These are phyloP conservation scores for Bujurquina vittata DNA, from an alignment of 2,113 vertebrate genomes.

Conservation along the genomic window DNA sequence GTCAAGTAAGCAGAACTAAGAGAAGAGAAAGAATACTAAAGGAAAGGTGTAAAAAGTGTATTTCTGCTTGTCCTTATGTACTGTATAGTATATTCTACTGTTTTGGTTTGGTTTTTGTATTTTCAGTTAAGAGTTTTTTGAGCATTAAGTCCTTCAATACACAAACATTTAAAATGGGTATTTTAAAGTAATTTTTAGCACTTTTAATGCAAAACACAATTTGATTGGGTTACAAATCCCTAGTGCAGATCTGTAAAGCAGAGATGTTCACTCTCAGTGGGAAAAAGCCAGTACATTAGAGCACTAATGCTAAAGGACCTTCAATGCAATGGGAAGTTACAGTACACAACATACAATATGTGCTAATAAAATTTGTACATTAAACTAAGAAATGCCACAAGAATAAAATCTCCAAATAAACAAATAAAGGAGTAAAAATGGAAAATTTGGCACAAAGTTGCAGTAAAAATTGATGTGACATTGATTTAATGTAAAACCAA, in stretches of 20 bases:
- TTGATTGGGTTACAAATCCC: not conserved
- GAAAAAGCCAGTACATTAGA: not conserved
- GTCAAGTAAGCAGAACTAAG: no score
- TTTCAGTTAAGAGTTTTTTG: no score
- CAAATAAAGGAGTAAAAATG: not conserved
- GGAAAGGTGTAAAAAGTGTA: no score
- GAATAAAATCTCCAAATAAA: no score
- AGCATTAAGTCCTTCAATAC: no score
- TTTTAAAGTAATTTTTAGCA: not conserved
- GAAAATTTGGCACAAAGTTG: not conserved
- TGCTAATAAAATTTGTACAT: not conserved
- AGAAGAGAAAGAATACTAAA: no score
- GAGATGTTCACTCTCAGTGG: not conserved
- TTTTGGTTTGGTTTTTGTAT: no score
- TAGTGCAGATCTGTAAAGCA: not conserved
- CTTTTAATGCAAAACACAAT: not conserved
- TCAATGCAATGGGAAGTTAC: not conserved
- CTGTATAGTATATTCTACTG: not conserved
- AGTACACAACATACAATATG: not conserved
- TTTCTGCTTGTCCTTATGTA: not conserved
- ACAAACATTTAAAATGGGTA: not conserved
- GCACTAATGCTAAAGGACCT: not conserved
- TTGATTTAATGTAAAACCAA: not conserved
- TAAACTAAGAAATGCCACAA: not conserved
- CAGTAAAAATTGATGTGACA: not conserved